A percentile compares a stretch with the other conserved stretches of the same genome.
These are phyloP conservation scores for Teleopsis dalmanni DNA, from an alignment of 1,140 invertebrate species.

Conservation along the genomic window DNA sequence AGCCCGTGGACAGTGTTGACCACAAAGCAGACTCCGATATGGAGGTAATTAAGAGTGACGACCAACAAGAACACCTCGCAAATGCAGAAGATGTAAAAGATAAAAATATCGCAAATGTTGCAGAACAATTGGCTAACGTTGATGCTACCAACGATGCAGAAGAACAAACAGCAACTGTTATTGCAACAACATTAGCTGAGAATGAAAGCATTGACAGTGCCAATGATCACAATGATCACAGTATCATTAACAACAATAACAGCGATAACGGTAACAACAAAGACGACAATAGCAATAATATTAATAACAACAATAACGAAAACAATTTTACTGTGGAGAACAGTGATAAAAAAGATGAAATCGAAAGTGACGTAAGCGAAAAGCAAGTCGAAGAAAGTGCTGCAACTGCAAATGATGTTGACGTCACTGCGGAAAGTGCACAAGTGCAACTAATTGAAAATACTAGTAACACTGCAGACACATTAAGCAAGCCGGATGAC, in stretches of 20 bases:
- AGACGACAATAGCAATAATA: conserved; percentile 12
- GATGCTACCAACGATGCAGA: conserved; percentile 36
- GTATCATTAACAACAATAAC: not conserved
- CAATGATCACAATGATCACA: conserved; percentile 13
- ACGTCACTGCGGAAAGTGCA: no score
- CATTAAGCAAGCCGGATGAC: no score
- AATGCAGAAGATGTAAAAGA: conserved; percentile 4
- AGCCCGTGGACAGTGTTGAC: conserved; percentile 15
- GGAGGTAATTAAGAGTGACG: conserved; percentile 8
- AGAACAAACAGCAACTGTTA: conserved; percentile 14
- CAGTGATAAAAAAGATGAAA: not conserved
- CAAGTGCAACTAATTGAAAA: no score
- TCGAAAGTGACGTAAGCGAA: no score
- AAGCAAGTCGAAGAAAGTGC: no score
- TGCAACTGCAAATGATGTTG: no score
- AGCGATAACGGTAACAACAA: conserved; percentile 2
- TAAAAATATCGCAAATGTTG: not conserved
- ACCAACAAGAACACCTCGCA: conserved; percentile 14
- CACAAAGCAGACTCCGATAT: conserved; percentile 5
- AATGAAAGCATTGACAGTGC: not conserved
- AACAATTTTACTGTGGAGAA: not conserved
- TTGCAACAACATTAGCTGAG: not conserved
- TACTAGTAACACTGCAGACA: no score
- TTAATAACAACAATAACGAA: conserved; percentile 13
- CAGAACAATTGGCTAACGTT: conserved; percentile 32